Evolutionary conservation across 92 coral and sea anemone genomes (phyloP).

Genomic region (Epizoanthus ramosus): DNA sequence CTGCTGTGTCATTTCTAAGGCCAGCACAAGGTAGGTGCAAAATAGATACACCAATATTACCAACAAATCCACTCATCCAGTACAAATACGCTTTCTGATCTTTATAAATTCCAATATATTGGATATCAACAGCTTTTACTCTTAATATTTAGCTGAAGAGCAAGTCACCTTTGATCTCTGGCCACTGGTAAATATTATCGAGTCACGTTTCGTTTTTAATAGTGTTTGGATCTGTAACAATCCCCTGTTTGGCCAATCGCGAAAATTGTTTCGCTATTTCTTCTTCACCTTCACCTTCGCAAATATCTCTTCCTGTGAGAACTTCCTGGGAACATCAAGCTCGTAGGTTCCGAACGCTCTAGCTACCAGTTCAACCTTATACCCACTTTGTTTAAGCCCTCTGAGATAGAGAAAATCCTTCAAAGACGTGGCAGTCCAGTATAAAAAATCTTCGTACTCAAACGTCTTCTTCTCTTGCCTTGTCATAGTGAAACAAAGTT

Average conservation of each 20-base stretch:
- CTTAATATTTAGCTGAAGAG: slow-evolving; percentile 52
- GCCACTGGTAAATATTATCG: slow-evolving; percentile 27
- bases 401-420: slow-evolving; percentile 51
- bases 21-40: slow-evolving; percentile 26
- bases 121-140: slow-evolving; percentile 65
- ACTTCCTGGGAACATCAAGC: slow-evolving; percentile 32
- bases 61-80: slow-evolving; percentile 66
- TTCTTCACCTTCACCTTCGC: slow-evolving; percentile 1
- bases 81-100: slow-evolving; percentile 60
- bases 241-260: too few species aligned
- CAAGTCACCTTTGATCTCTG: neutral
- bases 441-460: slow-evolving; percentile 48
- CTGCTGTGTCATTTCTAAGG: slow-evolving; percentile 11
- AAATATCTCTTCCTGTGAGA: slow-evolving; percentile 44
- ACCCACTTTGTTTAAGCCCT: slow-evolving; percentile 54
- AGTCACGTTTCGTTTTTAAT: neutral
- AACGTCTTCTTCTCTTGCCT: slow-evolving; percentile 27
- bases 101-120: slow-evolving; percentile 61
- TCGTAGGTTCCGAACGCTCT: slow-evolving; percentile 54
- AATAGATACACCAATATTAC: slow-evolving; percentile 21
- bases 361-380: slow-evolving; percentile 43
- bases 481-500: slow-evolving; percentile 10
- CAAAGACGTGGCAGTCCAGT: slow-evolving; percentile 52
- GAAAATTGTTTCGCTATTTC: too few species aligned
- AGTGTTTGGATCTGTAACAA: too few species aligned